phyloP scores from a whole-genome alignment of 2,888 invertebrate species.

The Apamea anceps region DNA sequence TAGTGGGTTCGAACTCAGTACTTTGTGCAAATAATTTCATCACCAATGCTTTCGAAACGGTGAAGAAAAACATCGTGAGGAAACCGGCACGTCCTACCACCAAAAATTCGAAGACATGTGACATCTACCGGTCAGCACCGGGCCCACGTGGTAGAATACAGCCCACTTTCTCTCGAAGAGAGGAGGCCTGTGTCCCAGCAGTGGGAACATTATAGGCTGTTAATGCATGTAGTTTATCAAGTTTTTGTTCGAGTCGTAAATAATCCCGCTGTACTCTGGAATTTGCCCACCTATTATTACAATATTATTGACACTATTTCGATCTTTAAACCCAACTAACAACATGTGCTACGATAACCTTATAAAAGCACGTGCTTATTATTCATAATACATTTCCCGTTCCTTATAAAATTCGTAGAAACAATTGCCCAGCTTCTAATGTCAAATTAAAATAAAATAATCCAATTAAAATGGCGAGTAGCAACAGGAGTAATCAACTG shows the following conservation, averaged over 20 bases:
- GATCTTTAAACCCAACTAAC: constrained; percentile 10
- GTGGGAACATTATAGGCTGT: not conserved
- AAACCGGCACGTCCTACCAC: not conserved
- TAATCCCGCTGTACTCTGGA: constrained; percentile 1
- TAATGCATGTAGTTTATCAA: no score
- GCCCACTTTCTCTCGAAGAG: no score
- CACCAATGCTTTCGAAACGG: not conserved
- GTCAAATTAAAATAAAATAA: not conserved
- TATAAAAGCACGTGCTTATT: constrained; percentile 10
- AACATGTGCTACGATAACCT: constrained; percentile 26
- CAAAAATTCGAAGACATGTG: not conserved
- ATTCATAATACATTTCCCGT: constrained; percentile 18
- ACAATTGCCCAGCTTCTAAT: not conserved
- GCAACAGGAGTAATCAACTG: constrained; percentile 19
- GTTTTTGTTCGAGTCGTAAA: not conserved
- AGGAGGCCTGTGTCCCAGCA: not conserved
- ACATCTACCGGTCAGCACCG: not conserved
- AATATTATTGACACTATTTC: constrained; percentile 9
- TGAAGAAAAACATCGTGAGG: not conserved
- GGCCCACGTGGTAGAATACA: not conserved
- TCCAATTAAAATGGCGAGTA: constrained; percentile 15
- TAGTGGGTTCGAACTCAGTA: no score
- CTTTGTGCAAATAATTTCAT: not conserved
- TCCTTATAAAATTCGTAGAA: constrained; percentile 26
- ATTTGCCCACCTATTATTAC: not conserved